Base-by-base conservation (phyloP, 2,888 invertebrate species). In the Agrochola macilenta region DNA sequence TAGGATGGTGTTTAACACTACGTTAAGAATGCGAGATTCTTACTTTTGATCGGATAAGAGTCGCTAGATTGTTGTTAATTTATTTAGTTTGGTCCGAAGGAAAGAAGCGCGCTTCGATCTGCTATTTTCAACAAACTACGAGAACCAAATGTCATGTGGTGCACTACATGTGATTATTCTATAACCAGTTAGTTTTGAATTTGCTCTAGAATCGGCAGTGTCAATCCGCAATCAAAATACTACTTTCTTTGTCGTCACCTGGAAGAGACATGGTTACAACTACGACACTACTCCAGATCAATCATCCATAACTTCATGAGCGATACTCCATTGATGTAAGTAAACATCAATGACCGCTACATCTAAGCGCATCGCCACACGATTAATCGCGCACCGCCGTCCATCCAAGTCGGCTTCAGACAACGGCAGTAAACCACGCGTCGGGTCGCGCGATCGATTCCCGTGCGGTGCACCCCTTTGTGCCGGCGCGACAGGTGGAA, bases 401-500 rank as follows among this genome's bases (percentile, higher is more conserved):
- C 74, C 79, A 61, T 79, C 75, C 70, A 58, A 69, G 76, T 76
- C 64, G 43, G 61, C n/a, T 57, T 49, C 75, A 86, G 89, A 82
- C 80, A 79, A 43, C 70, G 66, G 78, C 77, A 69, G 84, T 79
- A 84, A 82, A 74, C 71, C 81, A 39, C 69, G 74, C 82, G 85
- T 79, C 84, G 83, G 81, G 85, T 86, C 80, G 82, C 84, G 71
- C 88, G 91, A 90, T 92, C 92, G 92, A 92, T 90, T 86, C 88
- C 87, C 80, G 84, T 78, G 85, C 83, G 83, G 81, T 87, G 86
- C 88, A 86, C 76, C 73, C 54, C 86, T 84, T 86, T 89, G 89
- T 89, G 83, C 76, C 43, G 66, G 83, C 87, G 90, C 87, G 92
- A 83, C 91, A 90, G 90, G 89, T 92, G 90, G 91, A 89, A 89